Base-by-base conservation (phyloP, 2,113 vertebrate genomes). In the Plectropomus leopardus region DNA sequence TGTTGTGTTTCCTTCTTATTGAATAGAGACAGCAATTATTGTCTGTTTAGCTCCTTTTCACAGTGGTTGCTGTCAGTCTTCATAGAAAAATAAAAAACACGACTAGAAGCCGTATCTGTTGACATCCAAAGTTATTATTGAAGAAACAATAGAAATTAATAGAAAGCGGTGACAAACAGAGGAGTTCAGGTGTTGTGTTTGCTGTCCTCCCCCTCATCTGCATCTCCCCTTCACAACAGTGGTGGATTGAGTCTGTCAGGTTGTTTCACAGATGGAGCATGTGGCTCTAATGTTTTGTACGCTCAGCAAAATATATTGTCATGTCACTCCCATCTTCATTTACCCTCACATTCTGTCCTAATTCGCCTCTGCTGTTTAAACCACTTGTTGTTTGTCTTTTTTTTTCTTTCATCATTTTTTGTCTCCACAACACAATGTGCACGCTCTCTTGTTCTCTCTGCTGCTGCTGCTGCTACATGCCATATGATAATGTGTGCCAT, bases 401-500 rank as follows among this genome's bases (percentile, higher is more conserved):
- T 64, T 24, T 80, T 65, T 66, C 48, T 48, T 48, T 36, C 23
- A 24, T 59, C 1, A 5, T 63, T 53, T 34, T 72, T 78, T 71
- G 68, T 78, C 64, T 75, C 44, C 78, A 71, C 32, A 0, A 64
- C 82, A 89, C 73, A 69, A 53, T 76, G 84, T 86, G 83, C 88
- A 82, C 70, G 50, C 58, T 70, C 26, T 65, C 82, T 92, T n/a
- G n/a, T n/a, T n/a, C 63, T 80, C 47, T 53, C 8, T 66, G 23
- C 54, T 86, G 60, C 79, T 86, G 72, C 84, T 84, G 76, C 86
- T 86, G 80, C 90, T 86, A 71, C 89, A 82, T 88, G 86, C 77
- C 91, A 84, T 85, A 82, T 89, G 67, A 85, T 81, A 87, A 89
- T 85, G 84, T 92, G 78, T 90, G 78, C 87, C 92, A 92, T 92